phyloP scores from a whole-genome alignment of 2,113 vertebrate species.

The Ellobius talpinus region DNA sequence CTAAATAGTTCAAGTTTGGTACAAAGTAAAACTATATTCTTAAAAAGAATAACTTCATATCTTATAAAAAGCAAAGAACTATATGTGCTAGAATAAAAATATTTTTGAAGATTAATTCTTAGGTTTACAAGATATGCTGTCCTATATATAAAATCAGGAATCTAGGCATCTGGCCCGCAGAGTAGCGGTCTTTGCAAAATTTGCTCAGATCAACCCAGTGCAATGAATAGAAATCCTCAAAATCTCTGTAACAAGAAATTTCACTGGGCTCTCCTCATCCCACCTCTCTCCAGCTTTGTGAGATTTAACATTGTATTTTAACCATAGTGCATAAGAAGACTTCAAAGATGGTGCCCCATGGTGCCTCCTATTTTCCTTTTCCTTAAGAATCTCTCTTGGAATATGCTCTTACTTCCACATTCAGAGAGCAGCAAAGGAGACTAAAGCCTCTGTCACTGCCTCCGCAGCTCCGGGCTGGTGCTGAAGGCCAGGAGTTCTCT shows the following conservation, averaged over 20 bases:
- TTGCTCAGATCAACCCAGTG: neutral
- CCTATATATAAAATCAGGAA: neutral
- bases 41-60: neutral
- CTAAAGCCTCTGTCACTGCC: no score
- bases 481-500: neutral
- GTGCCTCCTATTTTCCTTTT: neutral
- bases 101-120: neutral
- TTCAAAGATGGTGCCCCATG: neutral
- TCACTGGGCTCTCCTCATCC: neutral
- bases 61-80: conserved; percentile 23
- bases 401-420: neutral
- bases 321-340: neutral
- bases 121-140: neutral
- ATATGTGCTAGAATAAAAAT: neutral
- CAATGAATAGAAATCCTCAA: conserved; percentile 10
- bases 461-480: no score
- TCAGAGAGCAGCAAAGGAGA: neutral
- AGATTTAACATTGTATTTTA: neutral
- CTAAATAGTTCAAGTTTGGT: no score
- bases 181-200: neutral
- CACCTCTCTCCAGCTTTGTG: neutral
- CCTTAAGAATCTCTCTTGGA: neutral
- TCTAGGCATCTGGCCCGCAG: neutral
- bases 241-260: neutral
- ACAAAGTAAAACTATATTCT: conserved; percentile 5